Percentiles rank a stretch among this genome's conserved stretches.
phyloP scores from a whole-genome alignment of 2,113 vertebrate genomes.

The Brienomyrus brachyistius region DNA sequence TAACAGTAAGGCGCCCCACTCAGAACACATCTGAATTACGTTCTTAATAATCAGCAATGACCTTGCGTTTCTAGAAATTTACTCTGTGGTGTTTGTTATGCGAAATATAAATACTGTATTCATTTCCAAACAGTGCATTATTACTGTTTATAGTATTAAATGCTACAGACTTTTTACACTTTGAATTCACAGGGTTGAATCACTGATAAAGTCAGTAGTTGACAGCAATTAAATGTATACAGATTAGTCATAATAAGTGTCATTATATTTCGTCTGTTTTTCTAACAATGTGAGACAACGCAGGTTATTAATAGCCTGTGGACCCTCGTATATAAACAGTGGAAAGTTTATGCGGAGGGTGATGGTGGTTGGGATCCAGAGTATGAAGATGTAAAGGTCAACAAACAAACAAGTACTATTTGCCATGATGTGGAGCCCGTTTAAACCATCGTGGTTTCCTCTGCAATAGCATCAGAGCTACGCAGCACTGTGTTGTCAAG shows the following conservation, averaged over 20 bases:
- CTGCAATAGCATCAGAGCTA: background rate
- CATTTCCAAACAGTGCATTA: background rate
- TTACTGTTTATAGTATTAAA: background rate
- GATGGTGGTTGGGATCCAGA: background rate
- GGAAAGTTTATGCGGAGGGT: slow-evolving; percentile 10
- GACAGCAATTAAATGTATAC: background rate
- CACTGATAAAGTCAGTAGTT: background rate
- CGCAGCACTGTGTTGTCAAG: background rate
- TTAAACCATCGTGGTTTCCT: background rate
- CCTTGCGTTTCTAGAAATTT: background rate
- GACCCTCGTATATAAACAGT: background rate
- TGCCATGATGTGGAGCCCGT: slow-evolving; percentile 3
- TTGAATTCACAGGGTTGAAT: background rate
- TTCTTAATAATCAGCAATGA: background rate
- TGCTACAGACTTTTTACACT: background rate
- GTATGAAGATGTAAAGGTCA: slow-evolving; percentile 30
- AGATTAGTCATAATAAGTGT: background rate
- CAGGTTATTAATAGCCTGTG: slow-evolving; percentile 8
- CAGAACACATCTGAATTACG: background rate
- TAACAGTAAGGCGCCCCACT: background rate
- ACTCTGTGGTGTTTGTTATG: background rate
- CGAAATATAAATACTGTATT: background rate
- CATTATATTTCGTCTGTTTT: background rate
- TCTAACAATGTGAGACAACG: background rate
- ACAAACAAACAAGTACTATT: slow-evolving; percentile 18